Percentiles rank a stretch among this genome's conserved stretches.
Evolutionary conservation across 2,113 vertebrate species (phyloP).

Genomic region (Noctilio leporinus): DNA sequence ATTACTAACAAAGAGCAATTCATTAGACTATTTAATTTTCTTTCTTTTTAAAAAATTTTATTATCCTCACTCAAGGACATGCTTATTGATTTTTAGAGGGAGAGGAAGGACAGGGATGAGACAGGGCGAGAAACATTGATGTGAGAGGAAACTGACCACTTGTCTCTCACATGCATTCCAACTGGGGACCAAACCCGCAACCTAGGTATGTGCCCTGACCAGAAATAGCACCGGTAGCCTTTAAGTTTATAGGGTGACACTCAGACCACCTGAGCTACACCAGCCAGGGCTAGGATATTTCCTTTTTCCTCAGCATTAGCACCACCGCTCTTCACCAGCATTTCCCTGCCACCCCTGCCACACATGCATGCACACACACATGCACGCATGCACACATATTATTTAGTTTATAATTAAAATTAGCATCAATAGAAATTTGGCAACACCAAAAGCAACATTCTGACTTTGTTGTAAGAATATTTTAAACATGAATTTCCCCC

Average conservation of each 20-base stretch:
- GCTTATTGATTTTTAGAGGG: too few relatives aligned
- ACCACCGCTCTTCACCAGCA: not conserved
- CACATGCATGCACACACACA: not conserved
- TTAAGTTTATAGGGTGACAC: too few relatives aligned
- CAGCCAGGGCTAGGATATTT: not conserved
- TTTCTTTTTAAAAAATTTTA: too few relatives aligned
- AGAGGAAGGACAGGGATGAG: too few relatives aligned
- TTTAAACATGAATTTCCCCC: not conserved
- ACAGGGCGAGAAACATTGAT: too few relatives aligned
- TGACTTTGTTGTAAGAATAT: not conserved
- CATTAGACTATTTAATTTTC: not conserved
- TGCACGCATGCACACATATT: not conserved
- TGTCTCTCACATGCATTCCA: too few relatives aligned
- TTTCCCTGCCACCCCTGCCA: not conserved
- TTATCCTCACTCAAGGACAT: too few relatives aligned
- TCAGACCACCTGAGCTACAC: too few relatives aligned
- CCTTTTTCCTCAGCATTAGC: not conserved
- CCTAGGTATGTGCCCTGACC: too few relatives aligned
- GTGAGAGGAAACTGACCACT: too few relatives aligned
- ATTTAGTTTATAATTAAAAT: not conserved
- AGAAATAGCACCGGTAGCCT: too few relatives aligned
- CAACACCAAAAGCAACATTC: not conserved
- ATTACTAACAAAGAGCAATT: not conserved
- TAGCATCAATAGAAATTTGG: not conserved
- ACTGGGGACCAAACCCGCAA: too few relatives aligned